These are phyloP conservation scores for Tonatia bakeri DNA, from an alignment of 2,113 vertebrate genomes.

Conservation along the genomic window DNA sequence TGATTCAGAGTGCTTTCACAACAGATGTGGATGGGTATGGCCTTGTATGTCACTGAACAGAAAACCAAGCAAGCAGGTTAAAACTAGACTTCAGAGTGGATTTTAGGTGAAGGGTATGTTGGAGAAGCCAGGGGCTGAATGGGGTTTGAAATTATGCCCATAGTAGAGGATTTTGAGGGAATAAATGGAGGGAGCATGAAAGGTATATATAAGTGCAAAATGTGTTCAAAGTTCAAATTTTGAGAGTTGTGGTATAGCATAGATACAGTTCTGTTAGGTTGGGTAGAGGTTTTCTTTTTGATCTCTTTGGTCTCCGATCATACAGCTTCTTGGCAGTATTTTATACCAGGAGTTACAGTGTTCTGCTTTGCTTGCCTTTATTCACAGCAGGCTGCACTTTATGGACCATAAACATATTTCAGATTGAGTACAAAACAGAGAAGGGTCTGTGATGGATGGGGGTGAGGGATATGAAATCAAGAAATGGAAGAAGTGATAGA, in stretches of 20 bases:
- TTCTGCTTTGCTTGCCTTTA: not conserved
- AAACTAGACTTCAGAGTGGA: not conserved
- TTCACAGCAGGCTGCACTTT: not conserved
- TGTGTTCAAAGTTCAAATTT: not conserved
- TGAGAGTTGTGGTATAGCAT: not conserved
- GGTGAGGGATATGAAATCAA: not conserved
- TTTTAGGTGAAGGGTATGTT: not conserved
- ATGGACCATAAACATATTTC: not conserved
- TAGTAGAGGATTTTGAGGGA: not conserved
- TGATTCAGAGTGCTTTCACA: not conserved
- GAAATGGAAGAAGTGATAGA: not conserved
- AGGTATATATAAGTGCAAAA: not conserved
- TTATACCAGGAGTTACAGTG: not conserved
- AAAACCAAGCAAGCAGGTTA: not conserved
- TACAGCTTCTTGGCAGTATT: not conserved
- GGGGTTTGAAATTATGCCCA: not conserved
- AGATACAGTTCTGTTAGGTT: not conserved
- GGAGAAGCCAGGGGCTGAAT: not conserved
- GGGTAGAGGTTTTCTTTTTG: not conserved
- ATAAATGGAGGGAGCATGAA: not conserved
- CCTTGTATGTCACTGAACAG: not conserved
- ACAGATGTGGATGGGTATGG: not conserved
- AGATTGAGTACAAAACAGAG: not conserved
- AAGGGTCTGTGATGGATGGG: not conserved
- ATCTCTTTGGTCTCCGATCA: not conserved